Base-by-base conservation (phyloP, 2,888 invertebrate genomes). In the Megastigmus dorsalis region DNA sequence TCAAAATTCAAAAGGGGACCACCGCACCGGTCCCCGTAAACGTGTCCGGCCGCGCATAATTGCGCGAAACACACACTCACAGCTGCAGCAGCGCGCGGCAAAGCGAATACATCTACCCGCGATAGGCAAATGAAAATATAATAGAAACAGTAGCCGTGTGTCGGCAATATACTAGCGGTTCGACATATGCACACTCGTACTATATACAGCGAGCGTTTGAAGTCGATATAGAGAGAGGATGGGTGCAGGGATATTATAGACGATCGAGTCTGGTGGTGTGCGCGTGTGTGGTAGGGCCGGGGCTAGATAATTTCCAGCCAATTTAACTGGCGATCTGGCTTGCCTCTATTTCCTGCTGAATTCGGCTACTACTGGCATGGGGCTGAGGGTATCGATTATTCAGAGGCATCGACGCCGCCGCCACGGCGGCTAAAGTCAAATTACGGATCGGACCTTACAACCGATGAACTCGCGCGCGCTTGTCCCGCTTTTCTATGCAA, bases 291-390 rank as follows among this genome's bases (percentile, higher is more conserved):
- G n/a, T n/a, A n/a, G n/a, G n/a, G n/a, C n/a, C n/a, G n/a, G 52
- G 50, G 60, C 62, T 77, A 81, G 83, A 85, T 84, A 82, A 84
- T 85, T 85, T 84, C 82, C 84, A 83, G 80, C 80, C 84, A 84
- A 85, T 85, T 85, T 84, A 82, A 82, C 82, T 79, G 80, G 70
- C 82, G 82, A 83, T 84, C 83, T 79, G 82, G 79, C 80, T 80
- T 79, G 79, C 82, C 80, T 83, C 82, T 81, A 82, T 85, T 85
- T 85, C 82, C 82, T 62, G 54, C 20, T n/a, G 50, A 63, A 71
- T 71, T 63, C 62, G 38, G 48, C 38, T 23, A 28, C n/a, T n/a
- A n/a, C n/a, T n/a, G n/a, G n/a, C n/a, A n/a, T n/a, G n/a, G n/a
- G n/a, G n/a, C n/a, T n/a, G n/a, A n/a, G n/a, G n/a, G n/a, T n/a